Evolutionary conservation across 35 echinoderm and acorn worm genomes (phyloP).

Genomic region (Nesometra sesokonis): DNA sequence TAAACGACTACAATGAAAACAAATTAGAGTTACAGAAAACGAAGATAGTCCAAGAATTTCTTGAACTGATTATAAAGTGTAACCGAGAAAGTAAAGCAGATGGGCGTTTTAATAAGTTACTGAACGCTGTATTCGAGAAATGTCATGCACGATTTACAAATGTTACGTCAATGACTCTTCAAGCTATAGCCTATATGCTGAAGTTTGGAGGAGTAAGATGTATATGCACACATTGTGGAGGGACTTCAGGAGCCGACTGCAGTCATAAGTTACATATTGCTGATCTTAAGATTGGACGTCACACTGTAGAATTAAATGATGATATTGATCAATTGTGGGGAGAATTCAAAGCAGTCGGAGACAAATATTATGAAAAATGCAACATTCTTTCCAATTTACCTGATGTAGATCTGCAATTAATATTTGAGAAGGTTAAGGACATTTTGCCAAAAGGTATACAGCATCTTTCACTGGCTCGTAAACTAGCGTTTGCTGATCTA

Average conservation of each 20-base stretch:
- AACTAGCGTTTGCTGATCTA: neutral
- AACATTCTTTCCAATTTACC: neutral
- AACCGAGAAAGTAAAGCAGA: neutral
- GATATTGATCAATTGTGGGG: neutral
- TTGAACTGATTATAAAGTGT: neutral
- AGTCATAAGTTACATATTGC: neutral
- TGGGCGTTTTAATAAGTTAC: neutral
- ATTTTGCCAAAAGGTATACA: neutral
- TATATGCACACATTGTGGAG: too few relatives aligned
- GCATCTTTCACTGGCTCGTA: neutral
- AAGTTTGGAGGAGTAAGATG: neutral
- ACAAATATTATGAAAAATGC: neutral
- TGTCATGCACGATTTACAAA: neutral
- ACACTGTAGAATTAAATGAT: neutral
- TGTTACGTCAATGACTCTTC: neutral
- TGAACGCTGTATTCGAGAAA: neutral
- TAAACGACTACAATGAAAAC: neutral
- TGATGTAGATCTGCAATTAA: neutral
- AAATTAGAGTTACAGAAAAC: neutral
- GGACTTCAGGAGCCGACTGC: neutral
- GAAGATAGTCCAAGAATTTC: neutral
- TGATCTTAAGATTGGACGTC: neutral
- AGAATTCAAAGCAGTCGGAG: neutral
- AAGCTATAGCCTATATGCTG: neutral
- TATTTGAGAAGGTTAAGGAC: neutral